Percentiles rank a stretch among this genome's conserved stretches.
Evolutionary conservation across 2,797 vertebrate species (phyloP).

Genomic region (Sphenodon punctatus): DNA sequence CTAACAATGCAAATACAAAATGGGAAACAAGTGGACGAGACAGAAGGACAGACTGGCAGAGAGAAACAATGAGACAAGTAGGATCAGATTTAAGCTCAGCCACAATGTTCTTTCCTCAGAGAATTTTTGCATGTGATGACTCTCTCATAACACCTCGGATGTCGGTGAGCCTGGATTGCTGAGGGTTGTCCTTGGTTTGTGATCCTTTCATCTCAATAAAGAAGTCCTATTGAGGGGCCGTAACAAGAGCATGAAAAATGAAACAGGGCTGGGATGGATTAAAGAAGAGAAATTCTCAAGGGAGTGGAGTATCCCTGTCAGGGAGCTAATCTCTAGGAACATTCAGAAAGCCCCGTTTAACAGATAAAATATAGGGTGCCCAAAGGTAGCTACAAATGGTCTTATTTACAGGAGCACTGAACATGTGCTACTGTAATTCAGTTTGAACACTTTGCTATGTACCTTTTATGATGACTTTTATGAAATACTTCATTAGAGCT

Average conservation of each 20-base stretch:
- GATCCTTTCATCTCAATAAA: neutral
- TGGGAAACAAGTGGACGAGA: no score
- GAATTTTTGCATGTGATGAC: no score
- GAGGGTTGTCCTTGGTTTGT: neutral
- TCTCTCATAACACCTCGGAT: neutral
- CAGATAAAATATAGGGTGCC: neutral
- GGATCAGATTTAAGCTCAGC: no score
- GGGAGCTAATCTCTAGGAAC: rapidly evolving
- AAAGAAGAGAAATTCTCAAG: neutral
- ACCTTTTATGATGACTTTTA: rapidly evolving
- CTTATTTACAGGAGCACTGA: neutral
- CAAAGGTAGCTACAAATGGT: rapidly evolving
- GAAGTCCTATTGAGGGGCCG: neutral
- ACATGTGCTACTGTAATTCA: rapidly evolving
- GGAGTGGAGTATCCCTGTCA: rapidly evolving
- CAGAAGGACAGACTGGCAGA: no score
- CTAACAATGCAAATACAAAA: no score
- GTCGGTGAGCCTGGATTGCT: neutral
- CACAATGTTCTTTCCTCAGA: no score
- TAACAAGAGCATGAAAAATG: neutral
- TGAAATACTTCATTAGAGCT: rapidly evolving
- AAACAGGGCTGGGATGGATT: neutral
- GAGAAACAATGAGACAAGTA: no score
- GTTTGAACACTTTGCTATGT: neutral
- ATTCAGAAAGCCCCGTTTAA: neutral